These are phyloP conservation scores for Ctenoplectra terminalis DNA, from an alignment of 1,140 invertebrate species.

Conservation along the genomic window DNA sequence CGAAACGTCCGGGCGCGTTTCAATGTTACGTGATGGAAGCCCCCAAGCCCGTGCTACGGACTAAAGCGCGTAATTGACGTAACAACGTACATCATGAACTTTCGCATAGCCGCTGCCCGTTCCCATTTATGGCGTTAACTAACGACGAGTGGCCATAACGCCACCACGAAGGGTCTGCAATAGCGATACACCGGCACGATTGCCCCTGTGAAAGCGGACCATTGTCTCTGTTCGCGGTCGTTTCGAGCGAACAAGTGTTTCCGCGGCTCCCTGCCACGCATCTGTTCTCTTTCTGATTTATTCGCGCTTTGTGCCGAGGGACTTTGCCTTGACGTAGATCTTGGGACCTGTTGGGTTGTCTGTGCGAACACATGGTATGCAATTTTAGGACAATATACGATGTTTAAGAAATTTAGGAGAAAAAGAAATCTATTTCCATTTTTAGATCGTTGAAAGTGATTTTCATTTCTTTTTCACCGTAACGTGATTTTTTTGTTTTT, in stretches of 20 bases:
- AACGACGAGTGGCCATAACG: conserved; percentile 35
- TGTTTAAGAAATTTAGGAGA: no score
- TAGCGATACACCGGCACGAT: conserved; percentile 9
- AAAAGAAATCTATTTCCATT: no score
- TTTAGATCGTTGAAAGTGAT: no score
- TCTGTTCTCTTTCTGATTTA: conserved; percentile 28
- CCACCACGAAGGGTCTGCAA: neutral
- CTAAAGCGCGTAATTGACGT: conserved; percentile 47
- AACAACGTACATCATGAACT: conserved; percentile 44
- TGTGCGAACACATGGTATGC: neutral
- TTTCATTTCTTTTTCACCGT: no score
- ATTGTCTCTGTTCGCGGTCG: conserved; percentile 11
- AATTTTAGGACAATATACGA: neutral
- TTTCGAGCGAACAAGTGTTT: conserved; percentile 33
- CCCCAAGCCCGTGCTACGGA: neutral
- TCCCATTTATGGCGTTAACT: conserved; percentile 47
- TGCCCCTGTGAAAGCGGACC: conserved; percentile 30
- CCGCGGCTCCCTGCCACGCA: conserved; percentile 1
- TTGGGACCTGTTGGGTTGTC: neutral
- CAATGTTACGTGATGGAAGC: conserved; percentile 34
- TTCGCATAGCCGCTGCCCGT: conserved; percentile 10
- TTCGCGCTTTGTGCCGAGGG: neutral
- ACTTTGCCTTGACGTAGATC: neutral
- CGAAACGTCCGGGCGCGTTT: conserved; percentile 31
- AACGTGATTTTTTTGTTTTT: no score